Conservation (phyloP, 2,888 invertebrate species). For the Drosophila anomalata region DNA sequence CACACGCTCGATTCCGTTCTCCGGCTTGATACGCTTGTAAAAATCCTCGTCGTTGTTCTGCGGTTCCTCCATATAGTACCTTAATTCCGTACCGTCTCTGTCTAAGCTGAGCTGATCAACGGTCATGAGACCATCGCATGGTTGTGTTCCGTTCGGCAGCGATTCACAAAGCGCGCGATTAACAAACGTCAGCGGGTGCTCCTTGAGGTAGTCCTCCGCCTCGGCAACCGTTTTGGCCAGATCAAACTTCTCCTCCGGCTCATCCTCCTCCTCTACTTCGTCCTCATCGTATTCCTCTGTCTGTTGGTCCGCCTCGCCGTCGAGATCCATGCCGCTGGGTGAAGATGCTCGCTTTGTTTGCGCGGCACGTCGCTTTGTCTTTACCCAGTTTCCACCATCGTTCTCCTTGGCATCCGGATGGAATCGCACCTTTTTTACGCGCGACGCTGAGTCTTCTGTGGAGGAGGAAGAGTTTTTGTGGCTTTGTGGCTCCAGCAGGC, state of each 20-base stretch:
- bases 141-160: conserved; percentile 57
- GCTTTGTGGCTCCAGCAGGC: conserved; percentile 22
- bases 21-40: conserved; percentile 69
- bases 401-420: conserved; percentile 77
- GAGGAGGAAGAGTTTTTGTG: conserved; percentile 40
- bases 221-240: conserved; percentile 73
- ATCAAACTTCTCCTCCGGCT: conserved; percentile 73
- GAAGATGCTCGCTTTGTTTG: conserved; percentile 21
- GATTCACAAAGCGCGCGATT: conserved; percentile 41
- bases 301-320: conserved; percentile 34
- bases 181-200: conserved; percentile 78
- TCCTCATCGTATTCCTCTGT: conserved; percentile 36
- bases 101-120: conserved; percentile 52
- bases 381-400: conserved; percentile 73
- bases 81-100: conserved; percentile 28
- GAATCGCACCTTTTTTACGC: conserved; percentile 73
- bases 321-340: conserved; percentile 56
- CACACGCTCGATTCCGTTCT: conserved; percentile 78
- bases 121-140: conserved; percentile 60
- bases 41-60: conserved; percentile 61
- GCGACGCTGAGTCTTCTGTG: conserved; percentile 54
- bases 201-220: conserved; percentile 74
- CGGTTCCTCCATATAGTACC: conserved; percentile 22
- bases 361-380: conserved; percentile 59
- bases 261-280: conserved; percentile 59